Evolutionary conservation across 2,113 vertebrate species (phyloP), one percentile per base, ranked within the genome.

Genomic region (Shinisaurus crocodilurus): DNA sequence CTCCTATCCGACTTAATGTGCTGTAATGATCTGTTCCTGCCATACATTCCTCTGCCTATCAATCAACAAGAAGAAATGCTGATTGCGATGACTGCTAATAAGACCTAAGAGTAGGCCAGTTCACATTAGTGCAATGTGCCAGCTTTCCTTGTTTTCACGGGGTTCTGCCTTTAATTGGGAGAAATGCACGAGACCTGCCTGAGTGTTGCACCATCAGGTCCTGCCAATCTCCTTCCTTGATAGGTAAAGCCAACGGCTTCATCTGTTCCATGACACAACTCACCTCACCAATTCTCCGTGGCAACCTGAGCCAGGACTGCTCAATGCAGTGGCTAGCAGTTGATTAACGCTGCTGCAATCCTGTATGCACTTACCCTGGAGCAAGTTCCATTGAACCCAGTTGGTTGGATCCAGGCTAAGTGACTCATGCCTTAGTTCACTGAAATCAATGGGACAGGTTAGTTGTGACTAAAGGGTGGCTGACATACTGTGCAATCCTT

Each of bases 1-100:
- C 95, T 96, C 89, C 93, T 93, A 93, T 93, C 95, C 93, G 96
- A 93, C 93, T 91, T 96, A 96, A 96, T 93, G 93, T 85, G 88
- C 94, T 92, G 82, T 96, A 96, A 96, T 95, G 93, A 93, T 94
- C 92, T 95, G 54, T 93, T 92, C 93, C 94, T 96, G 92, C 94
- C 91, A 89, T 86, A 90, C 80, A 93, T 82, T 88, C 32, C 72
- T 0, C 50, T 0, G 92, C 57, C 94, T 93, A 94, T 96, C 95
- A 95, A 91, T 95, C 94, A 95, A 85, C 40, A 79, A 93, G 93
- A 94, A 79, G 91, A 94, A 94, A 92, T 87, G 89, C 82, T 92
- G 92, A 94, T 89, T 88, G 50, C 76, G 72, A 91, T 77, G 94
- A 91, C 92, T 1, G 0, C 90, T 96, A 95, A 95, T 92, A 96